A percentile compares a stretch with the other conserved stretches of the same genome.
phyloP scores from a whole-genome alignment of 2,888 invertebrate genomes.

The Herminia tarsipennalis region DNA sequence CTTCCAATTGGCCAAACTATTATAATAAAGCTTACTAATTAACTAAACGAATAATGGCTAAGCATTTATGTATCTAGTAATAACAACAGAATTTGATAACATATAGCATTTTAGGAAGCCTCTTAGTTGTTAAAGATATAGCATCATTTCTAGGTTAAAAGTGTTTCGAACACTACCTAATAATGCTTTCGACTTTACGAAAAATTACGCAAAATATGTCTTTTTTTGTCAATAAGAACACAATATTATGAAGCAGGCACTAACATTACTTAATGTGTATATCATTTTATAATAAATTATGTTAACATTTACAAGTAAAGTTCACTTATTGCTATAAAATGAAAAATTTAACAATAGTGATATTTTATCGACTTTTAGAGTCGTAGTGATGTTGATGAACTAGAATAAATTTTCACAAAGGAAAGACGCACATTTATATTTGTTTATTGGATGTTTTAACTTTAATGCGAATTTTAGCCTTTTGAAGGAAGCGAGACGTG shows the following conservation, averaged over 20 bases:
- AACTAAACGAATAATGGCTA: constrained; percentile 81
- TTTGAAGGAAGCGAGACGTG: too few relatives aligned
- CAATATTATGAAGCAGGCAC: constrained; percentile 82
- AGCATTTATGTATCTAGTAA: constrained; percentile 83
- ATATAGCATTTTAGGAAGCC: constrained; percentile 82
- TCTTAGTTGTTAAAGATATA: constrained; percentile 74
- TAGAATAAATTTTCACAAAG: constrained; percentile 56
- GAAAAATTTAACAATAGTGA: constrained; percentile 66
- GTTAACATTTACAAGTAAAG: constrained; percentile 78
- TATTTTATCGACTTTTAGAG: constrained; percentile 52
- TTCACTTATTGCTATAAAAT: constrained; percentile 74
- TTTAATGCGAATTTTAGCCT: constrained; percentile 22
- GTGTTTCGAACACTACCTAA: constrained; percentile 72
- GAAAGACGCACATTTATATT: constrained; percentile 35
- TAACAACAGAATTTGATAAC: constrained; percentile 84
- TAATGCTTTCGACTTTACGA: constrained; percentile 49
- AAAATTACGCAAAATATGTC: constrained; percentile 80
- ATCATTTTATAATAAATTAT: constrained; percentile 83
- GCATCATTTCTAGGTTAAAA: constrained; percentile 47
- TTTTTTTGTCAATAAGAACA: constrained; percentile 70
- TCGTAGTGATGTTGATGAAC: constrained; percentile 64
- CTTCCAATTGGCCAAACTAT: constrained; percentile 82
- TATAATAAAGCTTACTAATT: constrained; percentile 79
- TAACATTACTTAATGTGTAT: constrained; percentile 80
- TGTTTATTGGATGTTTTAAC: constrained; percentile 35